phyloP scores from a whole-genome alignment of 1,140 invertebrate genomes.

The Drosophila sturtevanti region DNA sequence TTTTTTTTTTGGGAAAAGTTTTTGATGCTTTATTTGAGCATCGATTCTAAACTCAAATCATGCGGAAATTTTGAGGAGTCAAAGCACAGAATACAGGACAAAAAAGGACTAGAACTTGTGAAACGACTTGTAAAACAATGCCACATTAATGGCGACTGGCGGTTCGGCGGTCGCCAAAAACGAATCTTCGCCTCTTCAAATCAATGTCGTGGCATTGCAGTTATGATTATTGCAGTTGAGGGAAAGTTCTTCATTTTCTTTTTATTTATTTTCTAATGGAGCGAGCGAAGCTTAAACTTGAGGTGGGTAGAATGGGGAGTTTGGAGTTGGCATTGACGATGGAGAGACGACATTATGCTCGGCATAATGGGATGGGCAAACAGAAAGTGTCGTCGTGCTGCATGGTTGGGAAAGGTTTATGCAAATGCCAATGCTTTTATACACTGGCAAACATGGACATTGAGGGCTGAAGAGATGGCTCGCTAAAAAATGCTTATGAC shows the following conservation, averaged over 20 bases:
- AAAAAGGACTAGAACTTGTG: slow-evolving; percentile 10
- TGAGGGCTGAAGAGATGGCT: slow-evolving; percentile 44
- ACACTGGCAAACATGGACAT: slow-evolving; percentile 59
- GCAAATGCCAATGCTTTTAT: slow-evolving; percentile 64
- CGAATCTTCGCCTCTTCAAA: slow-evolving; percentile 63
- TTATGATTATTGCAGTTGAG: slow-evolving; percentile 80
- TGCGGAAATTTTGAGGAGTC: slow-evolving; percentile 53
- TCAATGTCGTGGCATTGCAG: slow-evolving; percentile 69
- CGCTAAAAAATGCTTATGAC: slow-evolving; percentile 80
- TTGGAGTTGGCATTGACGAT: not conserved
- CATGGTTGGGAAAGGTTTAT: slow-evolving; percentile 61
- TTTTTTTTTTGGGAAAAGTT: slow-evolving; percentile 56
- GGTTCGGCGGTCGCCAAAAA: slow-evolving; percentile 8
- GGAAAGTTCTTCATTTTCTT: slow-evolving; percentile 54
- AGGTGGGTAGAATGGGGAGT: not conserved
- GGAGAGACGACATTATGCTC: not conserved
- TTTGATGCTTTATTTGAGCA: slow-evolving; percentile 55
- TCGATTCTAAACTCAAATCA: slow-evolving; percentile 58
- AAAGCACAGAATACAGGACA: not conserved
- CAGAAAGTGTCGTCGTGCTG: slow-evolving; percentile 14
- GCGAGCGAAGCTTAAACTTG: too few relatives aligned
- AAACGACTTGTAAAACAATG: slow-evolving; percentile 68
- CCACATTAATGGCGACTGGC: slow-evolving; percentile 67
- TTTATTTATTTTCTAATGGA: not conserved
- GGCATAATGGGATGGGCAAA: slow-evolving; percentile 51